Percentiles rank a stretch among this genome's conserved stretches.
These are phyloP conservation scores for Phalloptychus januarius DNA, from an alignment of 2,797 vertebrate genomes.

Conservation along the genomic window DNA sequence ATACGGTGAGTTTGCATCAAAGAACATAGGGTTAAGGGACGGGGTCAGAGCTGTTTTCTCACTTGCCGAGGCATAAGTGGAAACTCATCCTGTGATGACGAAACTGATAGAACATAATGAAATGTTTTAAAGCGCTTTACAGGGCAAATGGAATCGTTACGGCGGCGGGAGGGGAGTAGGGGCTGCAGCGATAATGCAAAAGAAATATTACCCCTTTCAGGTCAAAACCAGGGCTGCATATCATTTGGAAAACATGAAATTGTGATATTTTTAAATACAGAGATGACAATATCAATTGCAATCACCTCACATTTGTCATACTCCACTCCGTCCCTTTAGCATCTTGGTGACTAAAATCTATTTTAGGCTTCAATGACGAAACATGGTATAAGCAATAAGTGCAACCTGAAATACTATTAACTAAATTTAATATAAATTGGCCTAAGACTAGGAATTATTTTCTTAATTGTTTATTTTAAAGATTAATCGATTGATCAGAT, in stretches of 20 bases:
- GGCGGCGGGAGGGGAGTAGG: background rate
- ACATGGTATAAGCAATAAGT: background rate
- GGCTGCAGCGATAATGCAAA: constrained; percentile 2
- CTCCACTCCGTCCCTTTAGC: background rate
- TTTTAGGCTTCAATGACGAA: background rate
- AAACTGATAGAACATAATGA: constrained; percentile 45
- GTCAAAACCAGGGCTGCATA: background rate
- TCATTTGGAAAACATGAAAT: background rate
- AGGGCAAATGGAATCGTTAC: constrained; percentile 12
- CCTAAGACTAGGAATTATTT: no score
- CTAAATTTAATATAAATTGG: no score
- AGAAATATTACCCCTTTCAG: background rate
- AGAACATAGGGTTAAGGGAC: constrained; percentile 63
- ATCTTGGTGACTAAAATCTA: background rate
- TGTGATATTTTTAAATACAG: background rate
- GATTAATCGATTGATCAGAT: no score
- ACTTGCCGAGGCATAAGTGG: constrained; percentile 52
- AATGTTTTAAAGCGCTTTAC: constrained; percentile 43
- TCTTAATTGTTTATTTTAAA: no score
- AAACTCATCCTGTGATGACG: constrained; percentile 64
- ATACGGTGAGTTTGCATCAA: constrained; percentile 31
- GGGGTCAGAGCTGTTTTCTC: constrained; percentile 57
- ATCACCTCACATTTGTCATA: background rate
- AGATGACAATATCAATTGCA: background rate
- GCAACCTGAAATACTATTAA: background rate